Percentiles rank a stretch among this genome's conserved stretches.
Evolutionary conservation across 2,888 invertebrate genomes (phyloP).

Genomic region (Agrochola macilenta): DNA sequence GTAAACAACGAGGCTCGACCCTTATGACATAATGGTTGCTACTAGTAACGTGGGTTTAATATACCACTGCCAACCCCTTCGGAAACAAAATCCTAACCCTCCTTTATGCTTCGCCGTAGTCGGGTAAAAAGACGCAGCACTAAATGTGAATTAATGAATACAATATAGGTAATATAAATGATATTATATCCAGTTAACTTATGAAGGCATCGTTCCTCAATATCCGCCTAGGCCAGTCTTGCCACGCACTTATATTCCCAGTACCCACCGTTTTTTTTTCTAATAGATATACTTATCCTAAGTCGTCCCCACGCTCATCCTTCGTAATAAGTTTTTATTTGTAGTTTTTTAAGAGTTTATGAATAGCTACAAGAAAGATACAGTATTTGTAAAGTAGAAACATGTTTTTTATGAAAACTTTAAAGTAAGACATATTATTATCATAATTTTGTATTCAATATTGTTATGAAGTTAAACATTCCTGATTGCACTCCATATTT

Average conservation of each 20-base stretch:
- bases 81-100: too few species aligned
- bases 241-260: slow-evolving; percentile 5
- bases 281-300: neutral
- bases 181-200: neutral
- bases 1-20: neutral
- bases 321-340: slow-evolving; percentile 43
- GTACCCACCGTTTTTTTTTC: slow-evolving; percentile 22
- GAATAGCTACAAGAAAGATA: slow-evolving; percentile 45
- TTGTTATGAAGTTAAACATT: slow-evolving; percentile 69
- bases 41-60: neutral
- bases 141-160: neutral
- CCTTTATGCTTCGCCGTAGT: too few species aligned
- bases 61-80: neutral
- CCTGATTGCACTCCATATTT: slow-evolving; percentile 67
- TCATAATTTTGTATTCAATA: slow-evolving; percentile 63
- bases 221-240: slow-evolving; percentile 37
- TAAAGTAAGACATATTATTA: slow-evolving; percentile 53
- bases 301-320: neutral
- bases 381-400: slow-evolving; percentile 48
- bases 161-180: neutral
- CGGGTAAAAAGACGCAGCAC: neutral
- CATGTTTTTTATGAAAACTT: slow-evolving; percentile 47
- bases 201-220: neutral
- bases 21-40: neutral
- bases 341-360: slow-evolving; percentile 63